Conservation (phyloP, 1,140 invertebrate genomes). For the Drosophila repletoides region DNA sequence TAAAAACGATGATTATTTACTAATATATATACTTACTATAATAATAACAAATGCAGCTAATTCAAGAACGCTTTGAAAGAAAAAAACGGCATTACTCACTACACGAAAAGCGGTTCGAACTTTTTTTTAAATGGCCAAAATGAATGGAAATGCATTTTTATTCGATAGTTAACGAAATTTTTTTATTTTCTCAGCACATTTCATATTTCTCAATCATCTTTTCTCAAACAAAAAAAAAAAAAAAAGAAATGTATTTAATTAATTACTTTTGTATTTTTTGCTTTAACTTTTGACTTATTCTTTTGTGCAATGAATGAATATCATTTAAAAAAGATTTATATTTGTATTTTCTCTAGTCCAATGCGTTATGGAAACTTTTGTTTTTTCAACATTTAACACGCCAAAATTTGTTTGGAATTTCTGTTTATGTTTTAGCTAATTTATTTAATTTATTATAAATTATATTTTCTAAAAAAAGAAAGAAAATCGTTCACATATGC, state of each 20-base stretch:
- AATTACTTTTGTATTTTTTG: slow-evolving; percentile 29
- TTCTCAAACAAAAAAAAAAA: slow-evolving; percentile 34
- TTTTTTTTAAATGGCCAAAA: slow-evolving; percentile 19
- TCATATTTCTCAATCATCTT: slow-evolving; percentile 38
- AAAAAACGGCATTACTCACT: slow-evolving; percentile 5
- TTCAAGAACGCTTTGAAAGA: slow-evolving; percentile 35
- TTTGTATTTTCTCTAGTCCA: slow-evolving; percentile 44
- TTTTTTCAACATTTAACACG: slow-evolving; percentile 35
- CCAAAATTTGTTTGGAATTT: slow-evolving; percentile 63
- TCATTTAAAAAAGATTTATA: slow-evolving; percentile 27
- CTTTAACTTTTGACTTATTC: slow-evolving; percentile 9
- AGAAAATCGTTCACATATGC: slow-evolving; percentile 49
- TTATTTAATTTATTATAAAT: slow-evolving; percentile 77
- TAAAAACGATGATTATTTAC: slow-evolving; percentile 45
- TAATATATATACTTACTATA: slow-evolving; percentile 34
- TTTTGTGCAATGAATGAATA: slow-evolving; percentile 34
- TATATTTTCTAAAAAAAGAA: slow-evolving; percentile 40
- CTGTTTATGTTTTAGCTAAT: slow-evolving; percentile 73
- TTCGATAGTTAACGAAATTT: slow-evolving; percentile 52
- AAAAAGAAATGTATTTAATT: slow-evolving; percentile 8
- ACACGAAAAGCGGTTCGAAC: slow-evolving; percentile 36
- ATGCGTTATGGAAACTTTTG: slow-evolving; percentile 35
- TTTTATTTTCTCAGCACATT: slow-evolving; percentile 30
- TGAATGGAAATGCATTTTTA: slow-evolving; percentile 70
- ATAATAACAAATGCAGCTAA: slow-evolving; percentile 55